phyloP scores from a whole-genome alignment of 2,888 invertebrate genomes.

The Melinopterus prodromus region DNA sequence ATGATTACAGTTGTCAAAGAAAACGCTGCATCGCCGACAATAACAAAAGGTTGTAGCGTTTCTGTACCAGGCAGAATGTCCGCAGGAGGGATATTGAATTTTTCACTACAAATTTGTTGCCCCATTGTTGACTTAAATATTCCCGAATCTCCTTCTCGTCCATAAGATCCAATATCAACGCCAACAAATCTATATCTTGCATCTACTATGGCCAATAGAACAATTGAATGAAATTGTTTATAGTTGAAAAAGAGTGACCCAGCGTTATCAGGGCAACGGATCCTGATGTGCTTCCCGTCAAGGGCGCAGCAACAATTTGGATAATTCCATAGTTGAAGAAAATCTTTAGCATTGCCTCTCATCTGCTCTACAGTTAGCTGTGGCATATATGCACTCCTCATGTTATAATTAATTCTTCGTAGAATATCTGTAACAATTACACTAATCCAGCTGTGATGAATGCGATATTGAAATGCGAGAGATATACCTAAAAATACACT shows the following conservation, averaged over 20 bases:
- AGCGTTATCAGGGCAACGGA: conserved; percentile 36
- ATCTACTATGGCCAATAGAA: conserved; percentile 44
- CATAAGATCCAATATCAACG: conserved; percentile 42
- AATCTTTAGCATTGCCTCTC: conserved; percentile 15
- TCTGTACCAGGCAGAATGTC: too few species aligned
- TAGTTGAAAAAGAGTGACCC: conserved; percentile 42
- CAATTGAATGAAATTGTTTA: conserved; percentile 41
- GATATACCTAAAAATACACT: conserved; percentile 8
- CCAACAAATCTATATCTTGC: conserved; percentile 41
- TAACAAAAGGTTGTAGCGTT: conserved; percentile 34
- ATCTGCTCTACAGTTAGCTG: conserved; percentile 8
- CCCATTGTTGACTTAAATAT: conserved; percentile 41
- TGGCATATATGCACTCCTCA: conserved; percentile 14
- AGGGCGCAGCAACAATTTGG: conserved; percentile 43
- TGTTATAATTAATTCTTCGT: conserved; percentile 5
- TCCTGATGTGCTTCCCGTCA: conserved; percentile 41
- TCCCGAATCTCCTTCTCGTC: conserved; percentile 41
- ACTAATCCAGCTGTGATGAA: conserved; percentile 8
- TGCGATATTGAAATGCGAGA: conserved; percentile 7
- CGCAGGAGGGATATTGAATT: conserved; percentile 37
- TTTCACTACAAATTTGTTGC: conserved; percentile 34
- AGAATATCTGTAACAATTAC: conserved; percentile 6
- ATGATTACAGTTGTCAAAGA: conserved; percentile 28
- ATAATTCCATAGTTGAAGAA: conserved; percentile 35
- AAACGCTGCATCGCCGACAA: conserved; percentile 39